phyloP scores from a whole-genome alignment of 2,113 vertebrate genomes.

The Malurus melanocephalus region DNA sequence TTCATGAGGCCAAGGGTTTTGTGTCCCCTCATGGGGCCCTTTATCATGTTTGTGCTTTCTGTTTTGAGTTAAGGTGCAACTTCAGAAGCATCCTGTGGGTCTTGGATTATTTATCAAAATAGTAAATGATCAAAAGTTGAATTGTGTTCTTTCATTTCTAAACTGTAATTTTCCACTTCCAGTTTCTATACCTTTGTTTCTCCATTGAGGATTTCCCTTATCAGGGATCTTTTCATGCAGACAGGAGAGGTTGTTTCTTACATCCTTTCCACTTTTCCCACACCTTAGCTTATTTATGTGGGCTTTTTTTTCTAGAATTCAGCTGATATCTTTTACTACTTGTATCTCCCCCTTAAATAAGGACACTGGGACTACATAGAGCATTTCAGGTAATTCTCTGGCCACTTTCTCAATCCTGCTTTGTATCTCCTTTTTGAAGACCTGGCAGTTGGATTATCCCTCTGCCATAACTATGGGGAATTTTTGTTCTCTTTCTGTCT shows the following conservation, averaged over 20 bases:
- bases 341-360: neutral
- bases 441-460: neutral
- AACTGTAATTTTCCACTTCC: neutral
- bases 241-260: neutral
- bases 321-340: neutral
- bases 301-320: neutral
- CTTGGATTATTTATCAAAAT: neutral
- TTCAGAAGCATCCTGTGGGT: neutral
- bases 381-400: neutral
- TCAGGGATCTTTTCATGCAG: neutral
- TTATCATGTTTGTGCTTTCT: neutral
- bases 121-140: neutral
- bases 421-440: neutral
- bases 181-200: neutral
- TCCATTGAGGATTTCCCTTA: neutral
- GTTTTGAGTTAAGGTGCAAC: neutral
- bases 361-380: neutral
- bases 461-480: rapidly evolving
- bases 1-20: neutral
- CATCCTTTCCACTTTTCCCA: neutral
- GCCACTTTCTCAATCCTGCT: neutral
- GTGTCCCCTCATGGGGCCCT: neutral
- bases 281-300: neutral
- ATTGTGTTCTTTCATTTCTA: neutral
- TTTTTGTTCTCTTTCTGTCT: neutral